Conservation (phyloP, 1,140 invertebrate species). For the Calephelis virginiensis region DNA sequence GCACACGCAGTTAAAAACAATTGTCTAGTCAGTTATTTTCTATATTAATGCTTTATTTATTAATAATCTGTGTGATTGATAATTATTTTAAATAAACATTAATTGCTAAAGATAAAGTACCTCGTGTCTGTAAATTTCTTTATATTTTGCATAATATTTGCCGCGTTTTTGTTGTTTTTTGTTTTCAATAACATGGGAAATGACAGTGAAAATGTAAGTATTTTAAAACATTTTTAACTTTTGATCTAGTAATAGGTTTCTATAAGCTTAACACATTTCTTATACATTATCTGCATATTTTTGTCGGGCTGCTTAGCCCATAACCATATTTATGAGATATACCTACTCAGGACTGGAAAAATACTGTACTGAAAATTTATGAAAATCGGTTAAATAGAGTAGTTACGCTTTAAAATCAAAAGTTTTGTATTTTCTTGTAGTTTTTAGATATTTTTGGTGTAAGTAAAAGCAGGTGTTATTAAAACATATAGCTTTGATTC, state of each 20-base stretch:
- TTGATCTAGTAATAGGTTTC: background rate
- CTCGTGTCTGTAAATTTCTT: background rate
- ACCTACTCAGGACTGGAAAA: too few species aligned
- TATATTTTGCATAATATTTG: background rate
- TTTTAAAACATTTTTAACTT: background rate
- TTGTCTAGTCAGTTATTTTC: background rate
- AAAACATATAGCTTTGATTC: too few species aligned
- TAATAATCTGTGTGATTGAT: background rate
- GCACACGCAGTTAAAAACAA: background rate
- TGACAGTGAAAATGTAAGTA: conserved; percentile 3
- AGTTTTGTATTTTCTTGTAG: too few species aligned
- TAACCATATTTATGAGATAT: background rate
- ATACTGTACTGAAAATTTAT: too few species aligned
- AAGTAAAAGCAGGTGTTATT: too few species aligned
- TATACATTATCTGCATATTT: too few species aligned
- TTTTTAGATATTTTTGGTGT: too few species aligned
- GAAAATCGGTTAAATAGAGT: too few species aligned
- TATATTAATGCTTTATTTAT: background rate
- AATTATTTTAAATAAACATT: background rate
- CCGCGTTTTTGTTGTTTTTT: conserved; percentile 8
- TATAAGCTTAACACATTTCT: background rate
- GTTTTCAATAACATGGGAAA: background rate
- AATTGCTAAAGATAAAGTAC: too few species aligned
- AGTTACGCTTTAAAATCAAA: too few species aligned
- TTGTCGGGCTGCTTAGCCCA: too few species aligned